A percentile compares a stretch with the other conserved stretches of the same genome.
Evolutionary conservation across 2,888 invertebrate genomes (phyloP).

Genomic region (Sarcophaga carnaria): DNA sequence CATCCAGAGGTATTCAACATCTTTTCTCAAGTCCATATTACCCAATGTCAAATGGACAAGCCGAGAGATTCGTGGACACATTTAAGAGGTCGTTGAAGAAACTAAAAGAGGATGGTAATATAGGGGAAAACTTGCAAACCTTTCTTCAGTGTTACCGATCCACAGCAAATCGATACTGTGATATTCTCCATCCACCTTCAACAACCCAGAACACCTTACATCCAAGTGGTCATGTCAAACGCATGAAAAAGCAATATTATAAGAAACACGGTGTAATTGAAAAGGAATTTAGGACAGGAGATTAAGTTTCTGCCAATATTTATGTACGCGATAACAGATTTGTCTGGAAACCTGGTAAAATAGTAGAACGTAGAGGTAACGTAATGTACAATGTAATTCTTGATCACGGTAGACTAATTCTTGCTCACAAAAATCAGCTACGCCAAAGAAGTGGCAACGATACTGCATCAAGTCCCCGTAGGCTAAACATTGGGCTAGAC

Average conservation of each 20-base stretch:
- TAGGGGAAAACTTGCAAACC: constrained; percentile 55
- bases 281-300: constrained; percentile 43
- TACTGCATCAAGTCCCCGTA: background rate
- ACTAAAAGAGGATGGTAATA: constrained; percentile 57
- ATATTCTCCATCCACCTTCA: constrained; percentile 58
- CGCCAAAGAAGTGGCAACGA: constrained; percentile 20
- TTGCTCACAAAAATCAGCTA: constrained; percentile 60
- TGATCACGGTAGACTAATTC: constrained; percentile 50
- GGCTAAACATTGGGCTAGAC: background rate
- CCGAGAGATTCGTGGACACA: constrained; percentile 70
- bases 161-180: no score
- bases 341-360: constrained; percentile 54
- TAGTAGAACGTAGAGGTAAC: constrained; percentile 60
- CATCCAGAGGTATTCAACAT: constrained; percentile 18
- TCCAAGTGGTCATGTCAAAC: constrained; percentile 5
- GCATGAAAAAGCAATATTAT: constrained; percentile 51
- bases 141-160: no score
- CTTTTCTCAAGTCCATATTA: constrained; percentile 28
- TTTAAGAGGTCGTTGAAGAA: constrained; percentile 68
- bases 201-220: background rate
- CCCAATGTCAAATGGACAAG: constrained; percentile 70
- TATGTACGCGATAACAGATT: constrained; percentile 55
- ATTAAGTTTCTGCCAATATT: constrained; percentile 49
- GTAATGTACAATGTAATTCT: constrained; percentile 63
- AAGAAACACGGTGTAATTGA: constrained; percentile 37